Conservation (phyloP, 2,113 vertebrate species). For the Thymallus thymallus region DNA sequence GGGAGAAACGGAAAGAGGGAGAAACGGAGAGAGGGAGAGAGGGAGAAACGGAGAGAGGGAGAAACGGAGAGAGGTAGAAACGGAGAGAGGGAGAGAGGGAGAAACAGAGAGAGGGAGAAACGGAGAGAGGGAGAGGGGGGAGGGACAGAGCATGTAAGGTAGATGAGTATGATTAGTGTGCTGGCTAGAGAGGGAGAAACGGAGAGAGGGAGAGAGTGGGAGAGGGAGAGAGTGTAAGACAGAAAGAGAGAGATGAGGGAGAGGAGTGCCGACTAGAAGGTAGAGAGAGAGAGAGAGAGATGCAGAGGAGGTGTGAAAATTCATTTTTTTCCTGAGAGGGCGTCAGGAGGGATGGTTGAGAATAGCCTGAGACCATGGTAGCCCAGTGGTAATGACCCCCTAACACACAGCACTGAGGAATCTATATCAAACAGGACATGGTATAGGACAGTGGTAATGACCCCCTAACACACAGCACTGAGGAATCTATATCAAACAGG, state of each 20-base stretch:
- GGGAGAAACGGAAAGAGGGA: slow-evolving; percentile 14
- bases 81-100: slow-evolving; percentile 33
- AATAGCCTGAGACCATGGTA: slow-evolving; percentile 53
- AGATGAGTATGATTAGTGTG: background rate
- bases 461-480: too few relatives aligned
- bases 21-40: slow-evolving; percentile 23
- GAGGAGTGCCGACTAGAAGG: slow-evolving; percentile 1
- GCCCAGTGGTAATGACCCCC: slow-evolving; percentile 41
- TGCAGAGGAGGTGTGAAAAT: slow-evolving; percentile 73
- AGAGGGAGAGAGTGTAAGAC: slow-evolving; percentile 12
- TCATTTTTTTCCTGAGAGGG: slow-evolving; percentile 69
- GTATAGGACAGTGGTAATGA: too few relatives aligned
- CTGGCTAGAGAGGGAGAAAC: slow-evolving; percentile 49
- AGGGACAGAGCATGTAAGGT: slow-evolving; percentile 51
- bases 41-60: slow-evolving; percentile 18
- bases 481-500: too few relatives aligned
- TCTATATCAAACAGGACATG: slow-evolving; percentile 8
- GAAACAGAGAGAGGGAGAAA: slow-evolving; percentile 38
- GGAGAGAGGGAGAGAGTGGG: slow-evolving; percentile 2
- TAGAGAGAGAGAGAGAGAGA: slow-evolving; percentile 30
- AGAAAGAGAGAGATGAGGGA: slow-evolving; percentile 10
- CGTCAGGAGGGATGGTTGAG: slow-evolving; percentile 47
- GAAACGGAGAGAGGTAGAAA: slow-evolving; percentile 13
- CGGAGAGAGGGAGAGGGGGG: slow-evolving; percentile 49
- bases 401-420: slow-evolving; percentile 45